Percentiles rank a stretch among this genome's conserved stretches.
Conservation (phyloP, 2,797 vertebrate genomes). For the Acanthornis magna region DNA sequence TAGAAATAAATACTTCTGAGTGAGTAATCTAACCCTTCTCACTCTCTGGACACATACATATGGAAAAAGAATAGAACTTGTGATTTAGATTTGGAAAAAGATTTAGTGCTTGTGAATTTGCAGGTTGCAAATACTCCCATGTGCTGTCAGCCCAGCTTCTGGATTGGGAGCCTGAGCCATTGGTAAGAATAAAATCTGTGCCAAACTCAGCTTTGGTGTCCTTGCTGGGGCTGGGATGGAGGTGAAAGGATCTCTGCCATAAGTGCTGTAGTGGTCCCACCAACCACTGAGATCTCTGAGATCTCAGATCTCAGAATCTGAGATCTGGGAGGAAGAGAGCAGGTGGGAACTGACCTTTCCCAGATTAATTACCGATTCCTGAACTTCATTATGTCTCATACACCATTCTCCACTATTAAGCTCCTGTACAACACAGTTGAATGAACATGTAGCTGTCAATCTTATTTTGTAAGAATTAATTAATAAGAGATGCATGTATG, state of each 20-base stretch:
- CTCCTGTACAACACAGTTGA: constrained; percentile 58
- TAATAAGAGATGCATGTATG: constrained; percentile 29
- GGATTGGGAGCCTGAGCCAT: not conserved
- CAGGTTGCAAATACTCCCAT: not conserved
- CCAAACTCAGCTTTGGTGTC: not conserved
- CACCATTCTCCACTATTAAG: constrained; percentile 51
- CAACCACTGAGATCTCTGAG: too few species aligned
- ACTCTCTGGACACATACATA: not conserved
- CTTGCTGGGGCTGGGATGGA: not conserved
- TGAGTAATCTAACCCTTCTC: not conserved
- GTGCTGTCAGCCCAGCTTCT: not conserved
- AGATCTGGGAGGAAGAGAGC: not conserved
- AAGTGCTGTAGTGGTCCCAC: not conserved
- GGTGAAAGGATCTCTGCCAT: not conserved
- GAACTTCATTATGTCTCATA: constrained; percentile 58
- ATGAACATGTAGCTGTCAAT: constrained; percentile 65
- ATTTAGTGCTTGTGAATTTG: not conserved
- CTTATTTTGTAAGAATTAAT: constrained; percentile 68
- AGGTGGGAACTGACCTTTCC: constrained; percentile 24
- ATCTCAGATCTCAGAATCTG: too few species aligned
- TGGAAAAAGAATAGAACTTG: not conserved
- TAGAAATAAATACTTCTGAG: not conserved
- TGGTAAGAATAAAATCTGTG: not conserved
- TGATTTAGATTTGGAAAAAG: not conserved
- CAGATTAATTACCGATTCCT: constrained; percentile 56